Evolutionary conservation across 1,140 invertebrate genomes (phyloP), one percentile per base, ranked within the genome.

Genomic region (Thrips palmi): DNA sequence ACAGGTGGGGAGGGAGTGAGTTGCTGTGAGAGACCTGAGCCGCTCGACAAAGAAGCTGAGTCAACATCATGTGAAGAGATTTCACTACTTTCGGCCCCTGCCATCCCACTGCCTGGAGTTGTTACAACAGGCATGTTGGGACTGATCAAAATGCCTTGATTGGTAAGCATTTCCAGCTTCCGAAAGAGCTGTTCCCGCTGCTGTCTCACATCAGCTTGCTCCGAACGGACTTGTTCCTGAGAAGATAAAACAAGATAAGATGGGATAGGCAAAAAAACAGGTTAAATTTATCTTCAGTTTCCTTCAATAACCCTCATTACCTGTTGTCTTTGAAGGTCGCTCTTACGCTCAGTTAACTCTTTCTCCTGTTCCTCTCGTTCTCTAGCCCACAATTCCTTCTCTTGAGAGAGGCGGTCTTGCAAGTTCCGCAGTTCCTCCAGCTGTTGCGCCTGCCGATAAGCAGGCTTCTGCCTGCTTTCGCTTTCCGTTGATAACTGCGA

Each of bases 181-280:
- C 82, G 57, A 54, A 86, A 89, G 10, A 92, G 59, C 43, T 85
- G 74, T 49, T 92, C 86, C 7, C 85, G 55, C 55, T 92, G 85
- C 45, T 87, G 77, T 11, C 68, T 72, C 10, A 91, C 71, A 50
- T 91, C 85, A 24, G 71, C 70, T 54, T 88, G 76, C 46, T 88
- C 78, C 8, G 68, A 64, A 10, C 68, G 62, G 10, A 81, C 51
- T 52, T 76, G 69, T 46, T 77, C 73, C 52, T 77, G 54, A 36
- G 40, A 42, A 7, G 19, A 33, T 10, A 33, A 36, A 7, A 27
- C 24, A n/a, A n/a, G 7, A 27, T 8, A n/a, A 8, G 24, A 27
- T 27, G 24, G 7, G 7, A n/a, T 7, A 8, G 24, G 24, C 7
- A 27, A 27, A n/a, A 27, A 8, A 27, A n/a, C 7, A 8, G 24